Evolutionary conservation across 2,797 vertebrate species (phyloP).

Genomic region (Crenichthys baileyi): DNA sequence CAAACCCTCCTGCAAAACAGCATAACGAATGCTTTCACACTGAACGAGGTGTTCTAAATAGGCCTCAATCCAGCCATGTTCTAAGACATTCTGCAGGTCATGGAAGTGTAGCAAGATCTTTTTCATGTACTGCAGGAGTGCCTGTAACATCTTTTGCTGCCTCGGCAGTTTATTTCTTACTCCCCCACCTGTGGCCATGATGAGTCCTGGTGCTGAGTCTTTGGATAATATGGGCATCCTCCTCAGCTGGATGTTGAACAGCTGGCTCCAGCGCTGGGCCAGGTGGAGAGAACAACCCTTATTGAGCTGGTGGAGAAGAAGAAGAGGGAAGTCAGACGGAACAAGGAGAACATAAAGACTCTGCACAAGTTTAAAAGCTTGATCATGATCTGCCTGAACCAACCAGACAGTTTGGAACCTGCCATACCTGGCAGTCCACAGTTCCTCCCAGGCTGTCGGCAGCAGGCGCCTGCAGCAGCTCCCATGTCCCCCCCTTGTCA

Average conservation of each 20-base stretch:
- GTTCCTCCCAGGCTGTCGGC: slow-evolving; percentile 90
- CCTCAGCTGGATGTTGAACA: slow-evolving; percentile 93
- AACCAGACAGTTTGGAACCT: neutral
- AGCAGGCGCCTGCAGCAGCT: slow-evolving; percentile 89
- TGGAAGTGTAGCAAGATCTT: too few species aligned
- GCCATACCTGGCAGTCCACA: slow-evolving; percentile 88
- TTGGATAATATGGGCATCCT: slow-evolving; percentile 96
- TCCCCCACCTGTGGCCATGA: slow-evolving; percentile 91
- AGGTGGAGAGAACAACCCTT: slow-evolving; percentile 95
- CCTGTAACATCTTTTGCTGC: too few species aligned
- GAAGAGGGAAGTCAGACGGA: neutral
- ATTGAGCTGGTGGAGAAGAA: slow-evolving; percentile 77
- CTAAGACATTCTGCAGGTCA: too few species aligned
- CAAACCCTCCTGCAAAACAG: neutral
- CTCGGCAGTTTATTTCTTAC: too few species aligned
- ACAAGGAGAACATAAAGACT: neutral
- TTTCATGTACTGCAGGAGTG: too few species aligned
- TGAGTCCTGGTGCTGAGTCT: slow-evolving; percentile 94
- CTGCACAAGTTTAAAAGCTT: neutral
- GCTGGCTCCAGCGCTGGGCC: slow-evolving; percentile 94
- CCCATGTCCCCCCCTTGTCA: slow-evolving; percentile 98
- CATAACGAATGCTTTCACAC: too few species aligned
- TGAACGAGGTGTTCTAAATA: too few species aligned
- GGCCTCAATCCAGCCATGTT: too few species aligned
- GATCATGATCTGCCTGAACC: too few species aligned